phyloP scores from a whole-genome alignment of 2,113 vertebrate genomes.

The Larimichthys polyactis region DNA sequence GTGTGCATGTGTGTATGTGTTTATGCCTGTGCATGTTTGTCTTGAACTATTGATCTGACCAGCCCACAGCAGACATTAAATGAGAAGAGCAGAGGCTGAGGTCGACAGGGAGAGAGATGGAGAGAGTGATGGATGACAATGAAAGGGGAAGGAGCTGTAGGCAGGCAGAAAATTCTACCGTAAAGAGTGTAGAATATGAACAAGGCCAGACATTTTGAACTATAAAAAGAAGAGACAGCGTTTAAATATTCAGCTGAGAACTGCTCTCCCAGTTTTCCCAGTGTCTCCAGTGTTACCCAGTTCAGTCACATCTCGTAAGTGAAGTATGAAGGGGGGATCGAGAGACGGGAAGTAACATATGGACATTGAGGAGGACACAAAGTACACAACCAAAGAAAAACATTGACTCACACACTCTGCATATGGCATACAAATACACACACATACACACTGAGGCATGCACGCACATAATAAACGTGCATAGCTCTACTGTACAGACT shows the following conservation, averaged over 20 bases:
- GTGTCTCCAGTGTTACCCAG: background rate
- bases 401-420: conserved; percentile 23
- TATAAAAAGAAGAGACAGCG: background rate
- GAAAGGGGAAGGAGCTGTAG: conserved; percentile 46
- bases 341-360: background rate
- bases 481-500: conserved; percentile 22
- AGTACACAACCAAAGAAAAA: conserved; percentile 4
- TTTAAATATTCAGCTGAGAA: background rate
- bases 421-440: conserved; percentile 10
- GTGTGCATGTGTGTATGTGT: conserved; percentile 40
- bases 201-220: conserved; percentile 1
- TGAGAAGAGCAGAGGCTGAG: conserved; percentile 60
- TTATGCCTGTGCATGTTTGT: conserved; percentile 65
- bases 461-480: conserved; percentile 12
- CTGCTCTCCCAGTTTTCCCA: background rate
- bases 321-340: background rate
- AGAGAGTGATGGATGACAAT: conserved; percentile 69
- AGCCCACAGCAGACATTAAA: conserved; percentile 69
- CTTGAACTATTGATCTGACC: conserved; percentile 66
- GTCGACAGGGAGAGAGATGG: conserved; percentile 47
- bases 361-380: background rate
- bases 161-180: conserved; percentile 21
- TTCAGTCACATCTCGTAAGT: background rate
- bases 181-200: background rate
- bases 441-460: conserved; percentile 1